Conservation (phyloP, 2,113 vertebrate species). For the Malurus cyaneus region DNA sequence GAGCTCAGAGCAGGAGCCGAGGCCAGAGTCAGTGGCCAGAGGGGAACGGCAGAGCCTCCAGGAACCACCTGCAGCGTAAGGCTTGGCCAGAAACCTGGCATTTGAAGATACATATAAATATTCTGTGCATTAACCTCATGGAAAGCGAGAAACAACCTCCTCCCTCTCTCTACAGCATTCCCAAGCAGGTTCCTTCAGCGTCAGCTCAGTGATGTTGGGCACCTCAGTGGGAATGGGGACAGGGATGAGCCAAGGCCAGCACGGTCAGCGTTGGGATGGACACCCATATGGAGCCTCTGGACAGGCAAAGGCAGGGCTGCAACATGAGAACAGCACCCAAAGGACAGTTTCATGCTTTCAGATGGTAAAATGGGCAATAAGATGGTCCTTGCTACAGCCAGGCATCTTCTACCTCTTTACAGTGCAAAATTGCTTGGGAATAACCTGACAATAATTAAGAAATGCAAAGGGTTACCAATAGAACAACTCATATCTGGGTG, state of each 20-base stretch:
- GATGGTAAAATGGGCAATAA: not conserved
- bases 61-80: not conserved
- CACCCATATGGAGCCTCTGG: accelerated
- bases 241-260: not conserved
- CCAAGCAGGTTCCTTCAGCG: not conserved
- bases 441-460: not conserved
- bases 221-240: not conserved
- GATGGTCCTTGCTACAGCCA: not conserved
- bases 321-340: not conserved
- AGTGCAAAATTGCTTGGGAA: not conserved
- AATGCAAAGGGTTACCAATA: not conserved
- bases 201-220: not conserved
- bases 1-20: not conserved
- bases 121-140: not conserved
- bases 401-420: not conserved
- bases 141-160: not conserved
- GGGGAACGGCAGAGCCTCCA: not conserved
- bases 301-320: not conserved
- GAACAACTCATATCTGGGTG: not conserved
- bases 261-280: accelerated
- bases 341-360: not conserved
- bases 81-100: not conserved
- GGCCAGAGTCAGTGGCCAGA: accelerated
- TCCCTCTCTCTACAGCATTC: not conserved
- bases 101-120: not conserved